These are phyloP conservation scores for Cotesia chilonis DNA, from an alignment of 1,140 invertebrate genomes.

Conservation along the genomic window DNA sequence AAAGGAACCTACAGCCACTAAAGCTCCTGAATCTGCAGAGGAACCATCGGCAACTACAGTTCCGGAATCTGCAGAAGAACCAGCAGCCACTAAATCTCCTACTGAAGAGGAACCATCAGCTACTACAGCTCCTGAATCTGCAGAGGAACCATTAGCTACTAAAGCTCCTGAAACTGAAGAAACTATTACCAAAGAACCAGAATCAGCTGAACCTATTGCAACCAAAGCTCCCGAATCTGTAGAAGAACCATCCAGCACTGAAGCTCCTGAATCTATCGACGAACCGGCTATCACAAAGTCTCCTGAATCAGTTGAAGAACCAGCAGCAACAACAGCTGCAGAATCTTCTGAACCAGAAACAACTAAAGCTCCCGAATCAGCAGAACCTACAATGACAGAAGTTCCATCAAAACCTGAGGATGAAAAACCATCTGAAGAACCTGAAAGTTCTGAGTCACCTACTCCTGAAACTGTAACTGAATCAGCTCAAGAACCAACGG, in stretches of 20 bases:
- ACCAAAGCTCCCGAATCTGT: constrained; percentile 27
- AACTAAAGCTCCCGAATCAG: constrained; percentile 28
- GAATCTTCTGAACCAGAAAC: constrained; percentile 16
- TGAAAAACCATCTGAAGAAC: constrained; percentile 2
- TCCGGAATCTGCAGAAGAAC: neutral
- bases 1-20: neutral
- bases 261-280: too few relatives aligned
- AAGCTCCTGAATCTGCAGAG: too few relatives aligned
- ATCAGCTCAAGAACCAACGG: constrained; percentile 10
- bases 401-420: neutral
- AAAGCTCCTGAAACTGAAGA: neutral
- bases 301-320: constrained; percentile 10
- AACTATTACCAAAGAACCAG: neutral
- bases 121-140: neutral
- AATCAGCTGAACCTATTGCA: constrained; percentile 8
- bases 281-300: neutral
- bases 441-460: constrained; percentile 23
- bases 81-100: neutral
- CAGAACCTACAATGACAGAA: constrained; percentile 22
- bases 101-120: neutral
- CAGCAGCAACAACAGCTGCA: constrained; percentile 23
- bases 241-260: neutral
- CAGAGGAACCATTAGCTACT: neutral
- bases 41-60: neutral
- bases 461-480: constrained; percentile 27